These are phyloP conservation scores for Amazona ochrocephala DNA, from an alignment of 2,797 vertebrate species.

Conservation along the genomic window DNA sequence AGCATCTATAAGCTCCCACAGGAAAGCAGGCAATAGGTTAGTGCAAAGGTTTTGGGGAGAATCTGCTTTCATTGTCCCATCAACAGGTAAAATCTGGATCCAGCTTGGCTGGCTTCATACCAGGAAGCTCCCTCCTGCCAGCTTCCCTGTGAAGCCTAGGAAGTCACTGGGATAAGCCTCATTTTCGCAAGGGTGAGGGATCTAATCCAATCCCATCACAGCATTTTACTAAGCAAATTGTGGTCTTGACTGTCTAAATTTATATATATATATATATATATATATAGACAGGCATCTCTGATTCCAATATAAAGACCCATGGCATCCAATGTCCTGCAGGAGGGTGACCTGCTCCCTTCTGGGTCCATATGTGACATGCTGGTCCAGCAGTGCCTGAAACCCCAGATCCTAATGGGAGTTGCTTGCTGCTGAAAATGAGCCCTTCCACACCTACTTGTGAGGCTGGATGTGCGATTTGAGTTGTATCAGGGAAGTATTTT, in stretches of 20 bases:
- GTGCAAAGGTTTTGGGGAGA: constrained; percentile 38
- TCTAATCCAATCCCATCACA: not conserved
- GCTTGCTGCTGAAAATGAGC: not conserved
- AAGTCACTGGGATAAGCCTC: not conserved
- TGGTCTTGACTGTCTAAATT: not conserved
- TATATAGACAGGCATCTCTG: not conserved
- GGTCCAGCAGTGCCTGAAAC: not conserved
- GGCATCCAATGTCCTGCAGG: not conserved
- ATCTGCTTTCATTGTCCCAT: constrained; percentile 53
- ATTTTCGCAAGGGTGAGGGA: not conserved
- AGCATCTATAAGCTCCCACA: constrained; percentile 11
- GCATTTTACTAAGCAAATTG: not conserved
- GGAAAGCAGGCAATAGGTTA: constrained; percentile 51
- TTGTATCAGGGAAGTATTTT: not conserved
- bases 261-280: too few relatives aligned
- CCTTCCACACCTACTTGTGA: not conserved
- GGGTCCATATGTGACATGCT: not conserved
- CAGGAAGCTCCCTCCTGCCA: accelerated
- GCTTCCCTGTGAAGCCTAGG: accelerated
- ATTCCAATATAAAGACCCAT: not conserved
- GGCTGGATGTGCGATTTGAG: not conserved
- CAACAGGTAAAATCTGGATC: not conserved
- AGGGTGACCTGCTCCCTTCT: not conserved
- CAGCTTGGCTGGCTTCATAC: not conserved
- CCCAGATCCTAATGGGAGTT: not conserved